These are phyloP conservation scores for Erebia ligea DNA, from an alignment of 2,888 invertebrate species.

Conservation along the genomic window DNA sequence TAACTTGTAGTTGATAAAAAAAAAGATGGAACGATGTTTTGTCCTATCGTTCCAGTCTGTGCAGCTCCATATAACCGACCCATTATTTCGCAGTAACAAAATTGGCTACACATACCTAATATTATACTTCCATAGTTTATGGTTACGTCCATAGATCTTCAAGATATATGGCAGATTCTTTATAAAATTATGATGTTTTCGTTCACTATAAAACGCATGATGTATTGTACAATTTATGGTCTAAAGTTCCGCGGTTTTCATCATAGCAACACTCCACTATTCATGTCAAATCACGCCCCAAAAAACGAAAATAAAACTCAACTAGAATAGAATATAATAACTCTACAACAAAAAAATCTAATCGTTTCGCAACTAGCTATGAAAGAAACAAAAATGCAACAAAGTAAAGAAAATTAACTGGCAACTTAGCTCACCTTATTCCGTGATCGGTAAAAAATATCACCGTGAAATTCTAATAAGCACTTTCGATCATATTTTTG, in stretches of 20 bases:
- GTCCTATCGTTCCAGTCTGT: too few species aligned
- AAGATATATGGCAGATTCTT: neutral
- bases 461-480: conserved; percentile 23
- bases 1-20: too few species aligned
- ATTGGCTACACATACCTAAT: too few species aligned
- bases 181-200: neutral
- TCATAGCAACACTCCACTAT: neutral
- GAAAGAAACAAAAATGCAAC: conserved; percentile 1
- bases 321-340: conserved; percentile 12
- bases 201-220: neutral
- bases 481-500: conserved; percentile 16
- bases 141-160: neutral
- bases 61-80: too few species aligned
- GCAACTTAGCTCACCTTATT: conserved; percentile 34
- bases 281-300: conserved; percentile 15
- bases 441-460: conserved; percentile 25
- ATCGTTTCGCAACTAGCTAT: neutral
- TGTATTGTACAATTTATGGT: neutral
- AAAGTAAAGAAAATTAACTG: neutral
- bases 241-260: neutral
- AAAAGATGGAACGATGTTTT: too few species aligned
- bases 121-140: too few species aligned
- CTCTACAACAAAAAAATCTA: conserved; percentile 1
- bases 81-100: too few species aligned
- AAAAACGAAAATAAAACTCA: conserved; percentile 12